Evolutionary conservation across 2,888 invertebrate species (phyloP).

Genomic region (Caenorhabditis sulstoni): DNA sequence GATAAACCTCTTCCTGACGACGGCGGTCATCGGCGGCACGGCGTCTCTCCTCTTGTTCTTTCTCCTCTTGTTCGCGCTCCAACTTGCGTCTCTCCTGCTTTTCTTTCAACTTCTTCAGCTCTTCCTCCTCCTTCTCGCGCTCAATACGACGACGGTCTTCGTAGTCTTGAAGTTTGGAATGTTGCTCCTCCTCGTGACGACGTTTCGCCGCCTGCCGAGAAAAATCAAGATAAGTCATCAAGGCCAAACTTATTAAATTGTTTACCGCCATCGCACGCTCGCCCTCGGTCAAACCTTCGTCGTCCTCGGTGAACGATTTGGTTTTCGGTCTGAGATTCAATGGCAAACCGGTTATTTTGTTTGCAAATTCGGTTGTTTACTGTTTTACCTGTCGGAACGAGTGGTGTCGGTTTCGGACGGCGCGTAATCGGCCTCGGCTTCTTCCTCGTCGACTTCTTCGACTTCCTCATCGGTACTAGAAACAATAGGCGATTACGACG

Average conservation of each 20-base stretch:
- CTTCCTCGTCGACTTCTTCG: slow-evolving; percentile 73
- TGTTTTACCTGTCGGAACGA: slow-evolving; percentile 49
- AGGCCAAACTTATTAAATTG: background rate
- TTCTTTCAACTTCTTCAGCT: slow-evolving; percentile 91
- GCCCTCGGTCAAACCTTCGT: slow-evolving; percentile 72
- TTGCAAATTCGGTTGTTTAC: background rate
- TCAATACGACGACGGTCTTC: slow-evolving; percentile 78
- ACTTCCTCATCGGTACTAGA: slow-evolving; percentile 71
- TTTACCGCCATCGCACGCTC: slow-evolving; percentile 73
- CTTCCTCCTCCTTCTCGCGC: slow-evolving; percentile 80
- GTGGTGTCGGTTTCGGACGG: slow-evolving; percentile 44
- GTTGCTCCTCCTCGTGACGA: slow-evolving; percentile 80
- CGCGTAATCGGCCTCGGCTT: slow-evolving; percentile 60
- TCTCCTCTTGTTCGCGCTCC: slow-evolving; percentile 79
- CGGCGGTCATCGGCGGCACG: slow-evolving; percentile 78
- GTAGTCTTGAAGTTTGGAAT: slow-evolving; percentile 79
- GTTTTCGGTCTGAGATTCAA: slow-evolving; percentile 60
- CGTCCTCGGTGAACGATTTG: slow-evolving; percentile 64
- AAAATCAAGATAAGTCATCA: slow-evolving; percentile 3
- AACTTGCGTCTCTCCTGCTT: slow-evolving; percentile 78
- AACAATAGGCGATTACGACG: slow-evolving; percentile 14
- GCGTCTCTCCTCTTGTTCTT: slow-evolving; percentile 73
- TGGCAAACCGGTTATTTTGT: background rate
- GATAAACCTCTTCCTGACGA: slow-evolving; percentile 73
- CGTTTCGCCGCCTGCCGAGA: slow-evolving; percentile 77